phyloP scores from a whole-genome alignment of 2,888 invertebrate species.

The Patella caerulea region DNA sequence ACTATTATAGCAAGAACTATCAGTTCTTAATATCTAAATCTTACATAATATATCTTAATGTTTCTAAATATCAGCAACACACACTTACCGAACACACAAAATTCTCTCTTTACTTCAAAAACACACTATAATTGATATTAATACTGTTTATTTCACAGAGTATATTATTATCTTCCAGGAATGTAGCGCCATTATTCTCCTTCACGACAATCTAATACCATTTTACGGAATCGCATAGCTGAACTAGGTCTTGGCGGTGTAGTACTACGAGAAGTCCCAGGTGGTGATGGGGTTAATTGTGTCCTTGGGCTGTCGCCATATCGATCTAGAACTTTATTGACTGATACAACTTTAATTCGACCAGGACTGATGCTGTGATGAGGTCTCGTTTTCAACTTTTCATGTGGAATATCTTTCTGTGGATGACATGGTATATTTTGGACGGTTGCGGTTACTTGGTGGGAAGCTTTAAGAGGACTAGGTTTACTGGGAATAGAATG shows the following conservation, averaged over 20 bases:
- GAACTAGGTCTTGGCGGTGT: conserved; percentile 47
- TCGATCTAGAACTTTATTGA: not conserved
- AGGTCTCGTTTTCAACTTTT: not conserved
- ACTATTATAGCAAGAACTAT: too few relatives aligned
- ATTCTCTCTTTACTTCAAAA: not conserved
- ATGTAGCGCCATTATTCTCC: not conserved
- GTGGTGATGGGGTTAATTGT: conserved; percentile 37
- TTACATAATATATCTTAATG: too few relatives aligned
- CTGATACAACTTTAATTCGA: not conserved
- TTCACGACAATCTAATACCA: conserved; percentile 54
- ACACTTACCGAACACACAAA: not conserved
- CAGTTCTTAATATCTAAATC: too few relatives aligned
- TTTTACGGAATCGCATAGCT: conserved; percentile 56
- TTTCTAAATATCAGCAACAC: too few relatives aligned
- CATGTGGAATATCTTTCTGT: not conserved
- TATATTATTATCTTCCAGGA: not conserved
- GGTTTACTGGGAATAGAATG: not conserved
- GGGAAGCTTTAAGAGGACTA: conserved; percentile 17
- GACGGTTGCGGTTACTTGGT: not conserved
- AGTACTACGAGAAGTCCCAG: conserved; percentile 35
- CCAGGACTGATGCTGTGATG: not conserved
- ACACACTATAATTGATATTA: not conserved
- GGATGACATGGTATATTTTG: not conserved
- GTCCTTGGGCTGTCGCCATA: conserved; percentile 29
- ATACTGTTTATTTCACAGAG: not conserved